phyloP scores from a whole-genome alignment of 2,113 vertebrate genomes.

The Ceratotherium simum region DNA sequence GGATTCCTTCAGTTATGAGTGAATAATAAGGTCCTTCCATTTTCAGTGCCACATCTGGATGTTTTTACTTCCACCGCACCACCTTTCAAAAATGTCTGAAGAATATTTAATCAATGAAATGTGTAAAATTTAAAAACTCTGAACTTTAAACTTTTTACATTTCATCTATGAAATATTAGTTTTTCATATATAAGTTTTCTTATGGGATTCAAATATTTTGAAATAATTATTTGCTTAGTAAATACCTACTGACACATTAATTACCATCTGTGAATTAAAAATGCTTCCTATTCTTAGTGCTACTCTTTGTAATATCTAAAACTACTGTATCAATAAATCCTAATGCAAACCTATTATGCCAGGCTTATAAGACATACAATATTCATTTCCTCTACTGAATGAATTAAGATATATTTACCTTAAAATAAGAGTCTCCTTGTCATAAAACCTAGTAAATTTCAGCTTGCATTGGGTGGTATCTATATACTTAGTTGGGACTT shows the following conservation, averaged over 20 bases:
- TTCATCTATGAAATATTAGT: background rate
- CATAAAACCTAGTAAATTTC: background rate
- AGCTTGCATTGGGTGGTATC: background rate
- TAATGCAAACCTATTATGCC: background rate
- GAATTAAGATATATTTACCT: background rate
- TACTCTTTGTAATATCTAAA: background rate
- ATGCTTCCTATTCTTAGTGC: background rate
- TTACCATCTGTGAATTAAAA: background rate
- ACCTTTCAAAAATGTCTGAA: background rate
- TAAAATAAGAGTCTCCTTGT: background rate
- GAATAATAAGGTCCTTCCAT: constrained; percentile 46
- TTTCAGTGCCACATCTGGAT: constrained; percentile 65
- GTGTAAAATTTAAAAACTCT: background rate
- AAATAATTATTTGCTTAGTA: background rate
- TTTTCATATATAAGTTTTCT: constrained; percentile 11
- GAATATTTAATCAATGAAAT: background rate
- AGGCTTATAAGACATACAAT: background rate
- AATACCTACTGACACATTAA: background rate
- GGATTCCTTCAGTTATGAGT: constrained; percentile 75
- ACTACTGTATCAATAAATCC: background rate
- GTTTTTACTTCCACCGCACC: constrained; percentile 49
- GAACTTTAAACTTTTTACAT: background rate
- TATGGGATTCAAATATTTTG: background rate
- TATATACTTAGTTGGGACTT: background rate
- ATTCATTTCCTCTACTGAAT: background rate